phyloP scores from a whole-genome alignment of 2,113 vertebrate species.

The Lasiurus borealis region DNA sequence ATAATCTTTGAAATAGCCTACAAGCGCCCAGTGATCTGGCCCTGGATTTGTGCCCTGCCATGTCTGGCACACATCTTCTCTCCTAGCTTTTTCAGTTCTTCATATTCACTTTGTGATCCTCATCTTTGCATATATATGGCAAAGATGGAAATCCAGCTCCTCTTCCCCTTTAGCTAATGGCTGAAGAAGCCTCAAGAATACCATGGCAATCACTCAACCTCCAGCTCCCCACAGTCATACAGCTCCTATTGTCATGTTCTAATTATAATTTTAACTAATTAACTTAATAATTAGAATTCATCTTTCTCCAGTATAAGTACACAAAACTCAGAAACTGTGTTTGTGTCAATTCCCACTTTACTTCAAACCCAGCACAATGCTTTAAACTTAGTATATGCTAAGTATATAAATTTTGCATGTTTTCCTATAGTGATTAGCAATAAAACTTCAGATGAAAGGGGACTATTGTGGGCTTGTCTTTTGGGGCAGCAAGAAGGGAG shows the following conservation, averaged over 20 bases:
- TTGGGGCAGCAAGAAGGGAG: neutral
- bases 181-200: neutral
- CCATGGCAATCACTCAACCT: neutral
- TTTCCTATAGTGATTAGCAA: neutral
- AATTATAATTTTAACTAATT: neutral
- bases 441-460: neutral
- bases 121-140: neutral
- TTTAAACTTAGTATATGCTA: neutral
- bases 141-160: neutral
- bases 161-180: neutral
- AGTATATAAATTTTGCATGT: neutral
- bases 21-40: neutral
- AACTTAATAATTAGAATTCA: conserved; percentile 5
- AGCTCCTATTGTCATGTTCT: neutral
- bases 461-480: neutral
- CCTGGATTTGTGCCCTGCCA: neutral
- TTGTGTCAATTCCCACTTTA: neutral
- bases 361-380: neutral
- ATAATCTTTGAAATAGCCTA: neutral
- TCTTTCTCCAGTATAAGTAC: neutral
- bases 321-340: neutral
- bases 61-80: neutral
- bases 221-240: neutral
- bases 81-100: neutral
- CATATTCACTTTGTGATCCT: neutral